These are phyloP conservation scores for Spodoptera litura DNA, from an alignment of 1,140 invertebrate genomes.

Conservation along the genomic window DNA sequence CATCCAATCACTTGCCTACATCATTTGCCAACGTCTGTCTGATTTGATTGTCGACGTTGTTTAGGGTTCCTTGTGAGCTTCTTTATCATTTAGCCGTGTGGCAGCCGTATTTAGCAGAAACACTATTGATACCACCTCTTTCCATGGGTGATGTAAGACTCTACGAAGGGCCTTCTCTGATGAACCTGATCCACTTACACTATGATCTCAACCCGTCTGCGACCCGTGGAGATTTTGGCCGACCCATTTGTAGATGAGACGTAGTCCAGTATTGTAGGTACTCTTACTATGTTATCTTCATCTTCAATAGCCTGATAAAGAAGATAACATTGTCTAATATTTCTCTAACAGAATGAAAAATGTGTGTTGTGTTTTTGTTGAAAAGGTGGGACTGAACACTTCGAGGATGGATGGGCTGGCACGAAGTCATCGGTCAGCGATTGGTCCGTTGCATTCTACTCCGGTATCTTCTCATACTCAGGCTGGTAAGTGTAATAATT, in stretches of 20 bases:
- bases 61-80: neutral
- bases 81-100: neutral
- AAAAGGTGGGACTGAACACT: slow-evolving; percentile 89
- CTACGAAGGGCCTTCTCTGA: no score
- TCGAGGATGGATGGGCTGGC: slow-evolving; percentile 92
- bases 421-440: slow-evolving; percentile 93
- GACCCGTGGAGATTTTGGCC: no score
- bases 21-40: neutral
- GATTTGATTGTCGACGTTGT: neutral
- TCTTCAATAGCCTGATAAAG: no score
- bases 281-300: no score
- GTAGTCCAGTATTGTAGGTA: no score
- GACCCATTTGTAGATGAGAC: no score
- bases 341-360: neutral
- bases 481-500: slow-evolving; percentile 90
- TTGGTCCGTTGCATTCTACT: slow-evolving; percentile 96
- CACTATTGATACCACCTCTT: no score
- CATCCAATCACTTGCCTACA: neutral
- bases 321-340: neutral
- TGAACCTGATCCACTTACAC: no score
- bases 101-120: no score
- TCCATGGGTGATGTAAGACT: no score
- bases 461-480: slow-evolving; percentile 98
- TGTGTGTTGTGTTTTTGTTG: slow-evolving; percentile 19
- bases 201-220: no score